A percentile compares a stretch with the other conserved stretches of the same genome.
Conservation (phyloP, 1,140 invertebrate species). For the Drosophila mayri region DNA sequence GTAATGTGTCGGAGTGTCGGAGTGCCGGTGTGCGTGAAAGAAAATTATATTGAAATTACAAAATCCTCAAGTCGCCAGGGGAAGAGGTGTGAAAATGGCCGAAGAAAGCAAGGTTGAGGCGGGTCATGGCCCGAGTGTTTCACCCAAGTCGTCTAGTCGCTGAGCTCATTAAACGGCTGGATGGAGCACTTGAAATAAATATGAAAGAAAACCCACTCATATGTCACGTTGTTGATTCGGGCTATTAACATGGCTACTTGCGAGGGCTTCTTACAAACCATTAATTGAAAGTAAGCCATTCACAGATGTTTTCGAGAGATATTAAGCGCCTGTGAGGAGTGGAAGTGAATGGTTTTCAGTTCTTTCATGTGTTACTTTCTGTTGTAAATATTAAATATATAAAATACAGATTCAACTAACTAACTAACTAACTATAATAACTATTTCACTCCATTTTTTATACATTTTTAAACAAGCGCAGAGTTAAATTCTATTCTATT, state of each 20-base stretch:
- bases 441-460: neutral
- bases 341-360: neutral
- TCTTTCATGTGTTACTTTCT: too few species aligned
- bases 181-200: constrained; percentile 15
- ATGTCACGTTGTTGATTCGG: constrained; percentile 7
- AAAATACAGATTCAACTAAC: too few species aligned
- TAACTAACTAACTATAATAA: too few species aligned
- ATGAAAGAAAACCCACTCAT: constrained; percentile 24
- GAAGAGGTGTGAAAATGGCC: constrained; percentile 31
- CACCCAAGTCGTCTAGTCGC: constrained; percentile 49
- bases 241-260: constrained; percentile 14
- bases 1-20: constrained; percentile 39
- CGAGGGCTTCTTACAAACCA: neutral
- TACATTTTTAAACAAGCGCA: neutral
- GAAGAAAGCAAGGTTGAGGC: constrained; percentile 6
- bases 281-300: neutral
- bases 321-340: neutral
- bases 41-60: constrained; percentile 78
- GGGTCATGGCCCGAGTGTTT: constrained; percentile 27
- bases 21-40: constrained; percentile 43
- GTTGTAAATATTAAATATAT: too few species aligned
- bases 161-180: constrained; percentile 34
- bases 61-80: constrained; percentile 46
- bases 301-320: neutral
- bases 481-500: too few species aligned